Percentiles rank a stretch among this genome's conserved stretches.
These are phyloP conservation scores for Byasa hedistus DNA, from an alignment of 2,888 invertebrate species.

Conservation along the genomic window DNA sequence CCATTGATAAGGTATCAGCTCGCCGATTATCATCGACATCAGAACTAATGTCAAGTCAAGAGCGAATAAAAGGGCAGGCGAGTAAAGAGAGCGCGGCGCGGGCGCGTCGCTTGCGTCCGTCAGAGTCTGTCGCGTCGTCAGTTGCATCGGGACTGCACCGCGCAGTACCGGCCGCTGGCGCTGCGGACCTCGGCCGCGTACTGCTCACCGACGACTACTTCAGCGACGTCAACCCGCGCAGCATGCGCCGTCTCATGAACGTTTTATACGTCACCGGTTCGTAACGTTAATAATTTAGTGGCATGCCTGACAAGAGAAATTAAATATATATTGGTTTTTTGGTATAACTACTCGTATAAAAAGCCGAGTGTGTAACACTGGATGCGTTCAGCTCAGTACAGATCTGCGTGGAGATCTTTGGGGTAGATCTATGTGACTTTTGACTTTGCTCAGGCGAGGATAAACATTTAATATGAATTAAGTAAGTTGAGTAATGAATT, in stretches of 20 bases:
- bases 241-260: conserved; percentile 97
- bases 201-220: conserved; percentile 98
- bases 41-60: conserved; percentile 89
- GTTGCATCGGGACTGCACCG: conserved; percentile 93
- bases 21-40: conserved; percentile 89
- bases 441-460: too few relatives aligned
- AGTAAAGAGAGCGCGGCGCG: conserved; percentile 81
- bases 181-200: conserved; percentile 87
- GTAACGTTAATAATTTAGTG: too few relatives aligned
- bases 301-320: too few relatives aligned
- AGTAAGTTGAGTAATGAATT: too few relatives aligned
- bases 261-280: conserved; percentile 96
- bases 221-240: conserved; percentile 98
- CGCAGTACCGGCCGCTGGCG: conserved; percentile 76
- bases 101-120: conserved; percentile 87
- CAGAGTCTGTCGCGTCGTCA: conserved; percentile 94
- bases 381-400: too few relatives aligned
- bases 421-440: too few relatives aligned
- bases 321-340: too few relatives aligned
- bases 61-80: conserved; percentile 86
- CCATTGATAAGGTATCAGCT: conserved; percentile 80
- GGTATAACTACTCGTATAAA: too few relatives aligned
- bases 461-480: too few relatives aligned
- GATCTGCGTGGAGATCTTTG: too few relatives aligned
- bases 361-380: too few relatives aligned